Conservation (phyloP, 2,113 vertebrate genomes). For the Gallinago media region DNA sequence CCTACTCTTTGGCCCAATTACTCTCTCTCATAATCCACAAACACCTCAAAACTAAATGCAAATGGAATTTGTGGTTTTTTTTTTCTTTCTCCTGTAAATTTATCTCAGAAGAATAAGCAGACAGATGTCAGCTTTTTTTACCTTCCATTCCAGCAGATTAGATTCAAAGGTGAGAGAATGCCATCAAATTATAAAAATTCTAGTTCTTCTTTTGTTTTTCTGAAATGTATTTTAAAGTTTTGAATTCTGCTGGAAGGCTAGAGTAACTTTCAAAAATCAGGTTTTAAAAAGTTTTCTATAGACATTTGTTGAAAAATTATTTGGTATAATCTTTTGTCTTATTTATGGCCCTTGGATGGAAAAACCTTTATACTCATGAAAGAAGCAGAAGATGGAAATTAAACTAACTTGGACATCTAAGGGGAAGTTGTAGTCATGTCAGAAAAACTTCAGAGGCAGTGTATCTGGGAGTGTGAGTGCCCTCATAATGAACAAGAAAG, state of each 20-base stretch:
- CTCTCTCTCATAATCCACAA: background rate
- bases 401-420: background rate
- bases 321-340: background rate
- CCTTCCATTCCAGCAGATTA: background rate
- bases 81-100: background rate
- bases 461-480: background rate
- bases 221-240: background rate
- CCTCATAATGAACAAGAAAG: background rate
- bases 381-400: background rate
- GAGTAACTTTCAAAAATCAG: background rate
- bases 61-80: background rate
- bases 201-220: background rate
- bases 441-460: background rate
- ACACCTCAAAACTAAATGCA: background rate
- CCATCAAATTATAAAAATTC: background rate
- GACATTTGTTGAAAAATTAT: background rate
- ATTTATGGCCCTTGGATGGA: background rate
- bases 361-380: background rate
- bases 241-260: background rate
- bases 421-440: background rate
- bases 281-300: background rate
- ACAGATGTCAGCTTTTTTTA: background rate
- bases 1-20: background rate
- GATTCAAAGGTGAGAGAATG: background rate
- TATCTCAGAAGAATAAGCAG: background rate